Evolutionary conservation across 2,888 invertebrate species (phyloP).

Genomic region (Eupithecia pulchellata): DNA sequence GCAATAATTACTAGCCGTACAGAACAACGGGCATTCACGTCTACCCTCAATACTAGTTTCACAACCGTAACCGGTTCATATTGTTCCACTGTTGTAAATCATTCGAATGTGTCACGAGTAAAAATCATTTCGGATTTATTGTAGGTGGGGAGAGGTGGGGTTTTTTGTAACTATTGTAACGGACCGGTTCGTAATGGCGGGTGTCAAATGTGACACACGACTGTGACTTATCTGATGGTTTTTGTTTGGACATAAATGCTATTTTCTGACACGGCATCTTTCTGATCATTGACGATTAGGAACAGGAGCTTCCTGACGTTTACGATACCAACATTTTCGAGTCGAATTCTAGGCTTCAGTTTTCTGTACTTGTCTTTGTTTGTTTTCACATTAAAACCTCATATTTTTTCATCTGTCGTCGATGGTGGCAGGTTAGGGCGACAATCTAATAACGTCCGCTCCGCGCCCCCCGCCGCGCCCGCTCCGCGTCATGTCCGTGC

Average conservation of each 20-base stretch:
- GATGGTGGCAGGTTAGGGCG: conserved; percentile 74
- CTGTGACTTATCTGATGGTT: conserved; percentile 9
- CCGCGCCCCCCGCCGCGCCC: conserved; percentile 55
- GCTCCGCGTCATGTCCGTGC: conserved; percentile 74
- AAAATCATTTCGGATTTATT: conserved; percentile 79
- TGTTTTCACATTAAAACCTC: conserved; percentile 15
- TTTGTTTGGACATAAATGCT: not conserved
- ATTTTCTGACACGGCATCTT: not conserved
- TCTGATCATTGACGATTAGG: not conserved
- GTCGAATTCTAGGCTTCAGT: not conserved
- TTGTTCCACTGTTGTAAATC: conserved; percentile 78
- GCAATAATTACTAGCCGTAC: conserved; percentile 66
- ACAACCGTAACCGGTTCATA: conserved; percentile 74
- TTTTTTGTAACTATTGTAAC: conserved; percentile 69
- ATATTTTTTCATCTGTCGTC: conserved; percentile 38
- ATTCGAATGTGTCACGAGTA: conserved; percentile 77
- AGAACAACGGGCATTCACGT: conserved; percentile 66
- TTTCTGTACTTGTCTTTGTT: not conserved
- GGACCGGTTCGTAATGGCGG: conserved; percentile 40
- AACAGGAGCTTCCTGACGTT: not conserved
- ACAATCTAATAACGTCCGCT: conserved; percentile 81
- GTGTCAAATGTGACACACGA: conserved; percentile 15
- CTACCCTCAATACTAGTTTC: conserved; percentile 64
- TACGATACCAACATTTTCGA: not conserved
- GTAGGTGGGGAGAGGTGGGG: conserved; percentile 62